Conservation (phyloP, 2,113 vertebrate species). For the Tursiops truncatus region DNA sequence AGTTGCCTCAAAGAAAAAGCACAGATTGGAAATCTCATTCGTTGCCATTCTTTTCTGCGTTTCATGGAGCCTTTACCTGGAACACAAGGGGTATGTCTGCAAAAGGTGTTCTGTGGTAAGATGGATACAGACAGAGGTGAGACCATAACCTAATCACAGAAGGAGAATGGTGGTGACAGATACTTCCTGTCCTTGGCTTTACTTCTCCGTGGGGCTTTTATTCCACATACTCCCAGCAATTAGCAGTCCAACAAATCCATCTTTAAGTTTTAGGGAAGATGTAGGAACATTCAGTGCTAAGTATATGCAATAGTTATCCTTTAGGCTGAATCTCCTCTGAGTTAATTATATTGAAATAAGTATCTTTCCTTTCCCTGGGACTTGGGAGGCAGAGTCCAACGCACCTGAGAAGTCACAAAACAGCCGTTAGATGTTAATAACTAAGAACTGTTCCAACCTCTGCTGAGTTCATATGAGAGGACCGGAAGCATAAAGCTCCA, state of each 20-base stretch:
- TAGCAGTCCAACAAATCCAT: constrained; percentile 54
- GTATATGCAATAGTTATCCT: constrained; percentile 50
- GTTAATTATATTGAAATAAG: constrained; percentile 78
- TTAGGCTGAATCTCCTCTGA: constrained; percentile 58
- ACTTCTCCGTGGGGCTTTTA: neutral
- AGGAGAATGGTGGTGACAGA: neutral
- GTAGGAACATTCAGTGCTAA: constrained; percentile 48
- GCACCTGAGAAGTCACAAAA: constrained; percentile 55
- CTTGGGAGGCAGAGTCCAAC: constrained; percentile 56
- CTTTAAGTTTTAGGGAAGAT: constrained; percentile 45
- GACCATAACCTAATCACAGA: neutral
- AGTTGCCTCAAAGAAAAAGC: neutral
- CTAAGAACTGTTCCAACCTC: constrained; percentile 52
- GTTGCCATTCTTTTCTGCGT: neutral
- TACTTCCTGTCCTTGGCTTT: constrained; percentile 12
- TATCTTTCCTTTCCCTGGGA: constrained; percentile 67
- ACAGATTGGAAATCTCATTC: neutral
- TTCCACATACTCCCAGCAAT: neutral
- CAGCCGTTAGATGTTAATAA: constrained; percentile 66
- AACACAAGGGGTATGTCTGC: neutral
- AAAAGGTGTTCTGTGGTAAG: neutral
- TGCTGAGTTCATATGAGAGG: constrained; percentile 62
- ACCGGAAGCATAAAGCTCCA: constrained; percentile 54
- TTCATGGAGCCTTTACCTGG: neutral
- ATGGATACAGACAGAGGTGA: neutral